A percentile compares a stretch with the other conserved stretches of the same genome.
Conservation (phyloP, 2,113 vertebrate genomes). For the Vicugna pacos region DNA sequence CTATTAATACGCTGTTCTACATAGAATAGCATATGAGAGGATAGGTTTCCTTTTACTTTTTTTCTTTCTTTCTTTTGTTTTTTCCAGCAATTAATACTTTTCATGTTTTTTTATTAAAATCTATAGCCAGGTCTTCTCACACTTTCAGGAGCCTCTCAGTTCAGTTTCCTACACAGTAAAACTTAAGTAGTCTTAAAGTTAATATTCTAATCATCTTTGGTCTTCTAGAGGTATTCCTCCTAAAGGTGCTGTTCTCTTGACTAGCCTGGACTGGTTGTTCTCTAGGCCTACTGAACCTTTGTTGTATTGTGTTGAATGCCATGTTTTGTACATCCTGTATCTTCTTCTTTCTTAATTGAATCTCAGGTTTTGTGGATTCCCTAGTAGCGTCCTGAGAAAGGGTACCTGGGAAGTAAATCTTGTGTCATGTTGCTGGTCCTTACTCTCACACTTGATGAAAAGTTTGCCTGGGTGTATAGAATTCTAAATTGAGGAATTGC, state of each 20-base stretch:
- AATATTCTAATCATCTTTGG: neutral
- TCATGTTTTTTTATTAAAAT: neutral
- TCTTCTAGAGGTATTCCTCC: neutral
- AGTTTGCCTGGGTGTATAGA: neutral
- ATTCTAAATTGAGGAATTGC: neutral
- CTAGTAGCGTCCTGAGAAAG: neutral
- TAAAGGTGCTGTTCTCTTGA: neutral
- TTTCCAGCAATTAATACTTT: neutral
- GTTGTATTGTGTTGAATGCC: neutral
- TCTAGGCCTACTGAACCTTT: neutral
- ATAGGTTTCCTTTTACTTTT: neutral
- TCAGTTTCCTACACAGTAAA: neutral
- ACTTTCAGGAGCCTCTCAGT: neutral
- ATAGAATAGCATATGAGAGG: neutral
- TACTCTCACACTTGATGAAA: neutral
- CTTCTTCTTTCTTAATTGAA: neutral
- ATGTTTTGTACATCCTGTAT: neutral
- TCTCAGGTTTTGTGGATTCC: conserved; percentile 19
- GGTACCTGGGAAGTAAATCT: neutral
- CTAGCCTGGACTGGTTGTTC: neutral
- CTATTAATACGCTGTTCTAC: neutral
- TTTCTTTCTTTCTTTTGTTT: neutral
- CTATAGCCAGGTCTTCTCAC: neutral
- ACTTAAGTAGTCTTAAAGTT: neutral
- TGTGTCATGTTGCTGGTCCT: neutral